phyloP scores from a whole-genome alignment of 2,888 invertebrate genomes.

The Melipona bicolor region DNA sequence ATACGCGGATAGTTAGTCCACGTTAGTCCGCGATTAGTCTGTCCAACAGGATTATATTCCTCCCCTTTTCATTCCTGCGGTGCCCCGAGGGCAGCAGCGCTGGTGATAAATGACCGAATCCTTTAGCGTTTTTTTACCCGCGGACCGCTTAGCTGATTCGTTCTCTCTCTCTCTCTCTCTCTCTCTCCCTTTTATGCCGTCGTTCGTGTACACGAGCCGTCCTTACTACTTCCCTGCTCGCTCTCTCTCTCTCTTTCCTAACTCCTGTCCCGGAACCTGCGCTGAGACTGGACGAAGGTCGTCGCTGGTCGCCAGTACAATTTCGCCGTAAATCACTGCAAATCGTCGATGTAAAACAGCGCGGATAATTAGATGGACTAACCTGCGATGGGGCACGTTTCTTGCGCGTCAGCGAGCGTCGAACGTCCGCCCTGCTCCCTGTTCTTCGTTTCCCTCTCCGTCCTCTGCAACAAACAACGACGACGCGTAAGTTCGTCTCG shows the following conservation, averaged over 20 bases:
- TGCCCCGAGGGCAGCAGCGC: constrained; percentile 76
- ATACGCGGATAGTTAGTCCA: constrained; percentile 79
- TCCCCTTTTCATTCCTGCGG: constrained; percentile 76
- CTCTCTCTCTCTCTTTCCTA: constrained; percentile 18
- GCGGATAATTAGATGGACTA: constrained; percentile 83
- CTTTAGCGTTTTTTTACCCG: constrained; percentile 73
- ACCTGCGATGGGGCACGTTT: constrained; percentile 74
- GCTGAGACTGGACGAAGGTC: constrained; percentile 76
- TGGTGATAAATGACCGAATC: constrained; percentile 83
- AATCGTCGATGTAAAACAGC: constrained; percentile 83
- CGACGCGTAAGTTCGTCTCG: neutral
- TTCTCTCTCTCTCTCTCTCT: constrained; percentile 42
- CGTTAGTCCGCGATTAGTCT: constrained; percentile 82
- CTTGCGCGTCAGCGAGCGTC: constrained; percentile 67
- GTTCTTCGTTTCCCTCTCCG: constrained; percentile 59
- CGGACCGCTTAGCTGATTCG: constrained; percentile 67
- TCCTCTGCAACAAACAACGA: constrained; percentile 61
- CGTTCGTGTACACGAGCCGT: constrained; percentile 42
- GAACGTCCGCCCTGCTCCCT: constrained; percentile 51
- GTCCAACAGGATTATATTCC: constrained; percentile 81
- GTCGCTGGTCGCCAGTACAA: constrained; percentile 81
- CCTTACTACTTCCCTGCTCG: constrained; percentile 41
- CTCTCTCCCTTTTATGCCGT: constrained; percentile 24
- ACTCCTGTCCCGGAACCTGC: constrained; percentile 40
- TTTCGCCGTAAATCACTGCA: constrained; percentile 83